Evolutionary conservation across 2,797 vertebrate genomes (phyloP), one percentile per base, ranked within the genome.

Genomic region (Vireo griseus): DNA sequence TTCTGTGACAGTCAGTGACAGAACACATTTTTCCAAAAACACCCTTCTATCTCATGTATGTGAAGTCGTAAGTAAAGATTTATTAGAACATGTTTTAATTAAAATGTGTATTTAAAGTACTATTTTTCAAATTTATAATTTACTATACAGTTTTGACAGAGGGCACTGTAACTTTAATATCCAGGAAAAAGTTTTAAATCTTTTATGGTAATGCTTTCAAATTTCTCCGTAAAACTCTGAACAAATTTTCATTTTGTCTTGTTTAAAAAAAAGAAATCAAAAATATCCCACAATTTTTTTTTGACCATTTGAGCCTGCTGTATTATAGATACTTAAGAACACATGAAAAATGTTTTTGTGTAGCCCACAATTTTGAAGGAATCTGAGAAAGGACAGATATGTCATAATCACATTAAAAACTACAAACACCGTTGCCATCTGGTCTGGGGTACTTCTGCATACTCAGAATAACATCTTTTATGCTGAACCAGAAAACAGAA

Each of bases 401-500:
- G 21, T 86, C 90, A 87, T 91, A 91, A 95, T 87, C 68, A 89
- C 6, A 13, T 95, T 92, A 95, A 93, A 94, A 95, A 87, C 45
- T 93, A 89, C 74, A 87, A 92, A 83, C 81, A 74, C 65, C 8
- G 0, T n/a, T 80, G 81, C 93, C 86, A 92, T 95, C 84, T 95
- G 95, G 72, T 91, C 79, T 39, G 42, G 62, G 5, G 68, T 86
- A 83, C 45, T 76, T 76, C 71, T 67, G 21, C 48, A 65, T 79
- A 61, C 35, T 51, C 72, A 89, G 54, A 92, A 87, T 68, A 92
- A 72, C 62, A 87, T 83, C 61, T 65, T 85, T 69, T 68, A 68
- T 86, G 83, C 31, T 91, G 78, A 93, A 92, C 16, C 54, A 91
- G 89, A 95, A 94, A 88, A 83, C 68, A 91, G 74, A 97, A 96